Evolutionary conservation across 2,113 vertebrate genomes (phyloP), one percentile per base, ranked within the genome.

Genomic region (Grammatotria lemairii): DNA sequence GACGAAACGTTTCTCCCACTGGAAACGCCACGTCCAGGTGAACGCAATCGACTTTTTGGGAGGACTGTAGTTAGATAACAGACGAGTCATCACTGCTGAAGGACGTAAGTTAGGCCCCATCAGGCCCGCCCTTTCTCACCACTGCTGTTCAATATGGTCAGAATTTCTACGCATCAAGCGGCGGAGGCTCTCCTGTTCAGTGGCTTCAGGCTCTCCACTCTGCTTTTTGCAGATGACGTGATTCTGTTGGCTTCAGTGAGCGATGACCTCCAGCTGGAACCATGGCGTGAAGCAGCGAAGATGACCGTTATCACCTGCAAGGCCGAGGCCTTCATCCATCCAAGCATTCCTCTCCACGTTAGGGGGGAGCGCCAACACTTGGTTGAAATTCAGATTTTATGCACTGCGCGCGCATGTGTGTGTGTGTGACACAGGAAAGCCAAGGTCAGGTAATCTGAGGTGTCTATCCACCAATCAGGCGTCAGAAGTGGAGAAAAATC

Each of bases 401-500:
- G 1, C 40, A 17, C 3, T 75, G 40, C 1, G 2, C 9, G 1
- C 3, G 0, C 3, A 1, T n/a, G 31, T 35, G 28, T 8, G 57
- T 63, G 31, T 31, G 16, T 68, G 38, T 45, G 68, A 70, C 17
- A 40, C 73, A 2, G 49, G 26, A 55, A 86, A 80, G 91, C 91
- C 89, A 94, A 92, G 93, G 94, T 95, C 95, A 93, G 93, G 85
- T 93, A 92, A 95, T 95, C 86, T 92, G 84, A 90, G 87, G 91
- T 31, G 78, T 47, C 75, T 83, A 95, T 90, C 87, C 92, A 95
- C 86, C 93, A 88, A 95, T 97, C 96, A 42, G 97, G 97, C 83
- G 95, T 97, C 91, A 97, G 92, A 85, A 95, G 97, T 88, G 97
- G 97, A 21, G 97, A 1, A 75, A 49, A 97, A 95, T 5, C 97